Evolutionary conservation across 2,888 invertebrate genomes (phyloP), one percentile per base, ranked within the genome.

Genomic region (Tryphoninae sp.): DNA sequence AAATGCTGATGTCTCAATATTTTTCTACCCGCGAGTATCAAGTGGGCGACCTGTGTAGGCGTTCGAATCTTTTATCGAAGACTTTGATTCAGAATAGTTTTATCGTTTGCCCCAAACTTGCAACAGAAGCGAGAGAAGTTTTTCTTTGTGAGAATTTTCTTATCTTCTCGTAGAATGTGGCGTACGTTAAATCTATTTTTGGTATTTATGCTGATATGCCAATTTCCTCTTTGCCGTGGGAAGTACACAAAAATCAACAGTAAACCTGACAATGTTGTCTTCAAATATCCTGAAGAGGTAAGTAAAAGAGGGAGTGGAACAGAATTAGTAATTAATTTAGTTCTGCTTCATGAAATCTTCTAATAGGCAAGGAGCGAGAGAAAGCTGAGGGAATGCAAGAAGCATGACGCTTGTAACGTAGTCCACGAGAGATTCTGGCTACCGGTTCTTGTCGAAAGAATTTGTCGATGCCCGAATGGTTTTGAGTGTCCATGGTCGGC

Each of bases 401-500:
- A 83, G 19, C 85, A 90, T 68, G 91, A 92, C 11, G 93, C 93
- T 51, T 95, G 95, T 89, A 93, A 93, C 68, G 93, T 94, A 80
- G 90, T 94, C 84, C 90, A 94, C 85, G 90, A 89, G 86, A 92
- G 94, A 62, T 93, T 93, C 91, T 95, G 95, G 95, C 92, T 93
- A 72, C 92, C 93, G 59, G 91, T 92, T 33, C 93, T 94, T 80
- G 93, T 94, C 0, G 93, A 95, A 89, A 92, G 95, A 13, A 91
- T 95, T 71, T 95, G 95, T 84, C 93, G 94, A 69, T 95, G 95
- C 90, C 91, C 93, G 51, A 93, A 93, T 16, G 93, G 94, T 7
- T 91, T 86, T 19, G 92, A 93, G 78, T 94, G 94, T 83, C 93
- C 93, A 0, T 92, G 92, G 89, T 92, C 93, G 58, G 92, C 91